Percentiles rank a stretch among this genome's conserved stretches.
Conservation (phyloP, 1,140 invertebrate genomes). For the Chionoecetes opilio region DNA sequence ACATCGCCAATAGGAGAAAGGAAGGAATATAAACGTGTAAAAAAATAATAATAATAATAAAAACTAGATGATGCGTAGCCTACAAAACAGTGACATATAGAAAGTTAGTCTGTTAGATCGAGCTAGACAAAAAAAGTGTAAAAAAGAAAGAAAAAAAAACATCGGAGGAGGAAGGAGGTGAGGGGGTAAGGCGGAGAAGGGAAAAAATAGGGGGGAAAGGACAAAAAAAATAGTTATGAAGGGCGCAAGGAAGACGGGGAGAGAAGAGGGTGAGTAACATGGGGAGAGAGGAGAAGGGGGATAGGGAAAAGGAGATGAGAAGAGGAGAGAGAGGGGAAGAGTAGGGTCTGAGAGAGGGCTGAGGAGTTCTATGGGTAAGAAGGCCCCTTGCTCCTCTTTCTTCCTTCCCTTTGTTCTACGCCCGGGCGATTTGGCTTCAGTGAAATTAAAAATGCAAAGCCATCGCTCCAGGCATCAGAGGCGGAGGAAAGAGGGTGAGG, state of each 20-base stretch:
- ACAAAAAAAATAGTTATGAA: neutral
- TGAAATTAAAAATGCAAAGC: slow-evolving; percentile 79
- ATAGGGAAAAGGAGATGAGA: too few relatives aligned
- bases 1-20: too few relatives aligned
- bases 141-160: neutral
- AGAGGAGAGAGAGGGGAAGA: neutral
- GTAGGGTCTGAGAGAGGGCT: neutral
- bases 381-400: slow-evolving; percentile 43
- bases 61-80: neutral
- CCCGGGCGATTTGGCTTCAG: slow-evolving; percentile 75
- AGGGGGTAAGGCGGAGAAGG: neutral
- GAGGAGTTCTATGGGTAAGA: neutral
- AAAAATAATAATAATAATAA: neutral
- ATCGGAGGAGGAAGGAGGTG: neutral
- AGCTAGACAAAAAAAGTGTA: neutral
- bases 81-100: neutral
- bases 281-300: neutral
- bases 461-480: slow-evolving; percentile 71
- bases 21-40: too few relatives aligned
- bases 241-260: too few relatives aligned
- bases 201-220: neutral
- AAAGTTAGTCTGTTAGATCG: neutral
- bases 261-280: neutral
- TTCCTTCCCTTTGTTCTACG: slow-evolving; percentile 70
- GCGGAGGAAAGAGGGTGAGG: slow-evolving; percentile 55